phyloP scores from a whole-genome alignment of 2,113 vertebrate genomes.

The Catharus fuscescens region DNA sequence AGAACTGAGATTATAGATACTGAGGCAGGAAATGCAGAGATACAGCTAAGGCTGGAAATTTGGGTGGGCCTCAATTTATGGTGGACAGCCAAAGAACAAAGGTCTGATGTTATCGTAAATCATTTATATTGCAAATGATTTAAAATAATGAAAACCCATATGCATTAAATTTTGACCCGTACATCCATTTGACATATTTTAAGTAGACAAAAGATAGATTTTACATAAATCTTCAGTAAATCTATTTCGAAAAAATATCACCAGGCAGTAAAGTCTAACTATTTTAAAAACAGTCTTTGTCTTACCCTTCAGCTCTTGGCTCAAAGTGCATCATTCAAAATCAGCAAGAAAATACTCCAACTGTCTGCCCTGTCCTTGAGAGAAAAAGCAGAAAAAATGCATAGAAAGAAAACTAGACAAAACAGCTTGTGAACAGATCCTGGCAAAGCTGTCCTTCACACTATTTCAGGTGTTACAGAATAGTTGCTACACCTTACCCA shows the following conservation, averaged over 20 bases:
- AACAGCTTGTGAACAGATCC: not conserved
- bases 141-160: constrained; percentile 63
- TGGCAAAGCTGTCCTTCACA: not conserved
- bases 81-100: constrained; percentile 53
- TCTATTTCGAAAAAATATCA: constrained; percentile 37
- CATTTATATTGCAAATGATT: constrained; percentile 64
- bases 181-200: constrained; percentile 59
- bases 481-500: not conserved
- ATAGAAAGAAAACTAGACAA: not conserved
- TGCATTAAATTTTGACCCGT: constrained; percentile 66
- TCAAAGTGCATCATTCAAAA: not conserved
- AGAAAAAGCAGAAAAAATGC: not conserved
- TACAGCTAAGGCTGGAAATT: constrained; percentile 22
- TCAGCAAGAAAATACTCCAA: not conserved
- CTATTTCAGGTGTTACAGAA: not conserved
- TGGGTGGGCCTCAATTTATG: constrained; percentile 59
- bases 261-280: constrained; percentile 23
- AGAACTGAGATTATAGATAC: not conserved
- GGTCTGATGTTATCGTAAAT: constrained; percentile 50
- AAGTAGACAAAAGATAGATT: constrained; percentile 69
- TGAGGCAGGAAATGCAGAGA: constrained; percentile 15
- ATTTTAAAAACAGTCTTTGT: constrained; percentile 38
- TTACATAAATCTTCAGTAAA: constrained; percentile 66
- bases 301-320: not conserved
- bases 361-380: not conserved